Evolutionary conservation across 2,113 vertebrate genomes (phyloP).

Genomic region (Proterorhinus semilunaris): DNA sequence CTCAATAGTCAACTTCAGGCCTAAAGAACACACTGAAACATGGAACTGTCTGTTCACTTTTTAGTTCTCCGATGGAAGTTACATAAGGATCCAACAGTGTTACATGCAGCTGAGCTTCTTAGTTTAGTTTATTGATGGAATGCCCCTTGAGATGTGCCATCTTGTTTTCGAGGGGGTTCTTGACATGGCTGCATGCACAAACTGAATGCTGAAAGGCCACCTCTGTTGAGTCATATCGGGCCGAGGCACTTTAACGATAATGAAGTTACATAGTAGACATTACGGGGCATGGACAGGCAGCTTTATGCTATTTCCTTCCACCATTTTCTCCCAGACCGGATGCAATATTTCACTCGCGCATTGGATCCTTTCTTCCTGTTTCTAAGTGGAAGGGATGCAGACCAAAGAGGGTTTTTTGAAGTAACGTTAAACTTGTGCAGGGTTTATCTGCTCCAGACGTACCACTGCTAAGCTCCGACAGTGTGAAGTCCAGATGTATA

Average conservation of each 20-base stretch:
- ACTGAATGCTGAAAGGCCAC: background rate
- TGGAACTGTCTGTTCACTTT: background rate
- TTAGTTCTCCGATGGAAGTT: constrained; percentile 11
- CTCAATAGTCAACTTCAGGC: background rate
- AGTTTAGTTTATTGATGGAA: too few relatives aligned
- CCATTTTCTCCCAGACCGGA: background rate
- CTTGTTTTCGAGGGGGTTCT: too few relatives aligned
- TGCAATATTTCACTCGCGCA: constrained; percentile 6
- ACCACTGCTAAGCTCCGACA: constrained; percentile 27
- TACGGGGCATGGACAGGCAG: background rate
- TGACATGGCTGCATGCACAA: background rate
- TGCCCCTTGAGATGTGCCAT: too few relatives aligned
- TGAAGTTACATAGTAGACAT: constrained; percentile 15
- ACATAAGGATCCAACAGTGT: background rate
- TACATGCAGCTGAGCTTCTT: constrained; percentile 10
- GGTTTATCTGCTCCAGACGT: constrained; percentile 24
- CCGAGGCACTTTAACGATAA: constrained; percentile 26
- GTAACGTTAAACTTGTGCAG: constrained; percentile 26
- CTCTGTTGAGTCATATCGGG: constrained; percentile 29
- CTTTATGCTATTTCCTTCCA: background rate
- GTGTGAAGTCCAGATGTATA: constrained; percentile 25
- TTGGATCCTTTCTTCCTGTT: constrained; percentile 10
- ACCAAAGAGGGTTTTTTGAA: constrained; percentile 26
- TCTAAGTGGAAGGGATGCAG: constrained; percentile 6
- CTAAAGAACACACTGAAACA: constrained; percentile 3